phyloP scores from a whole-genome alignment of 1,140 invertebrate genomes.

The Cecropterus lyciades region DNA sequence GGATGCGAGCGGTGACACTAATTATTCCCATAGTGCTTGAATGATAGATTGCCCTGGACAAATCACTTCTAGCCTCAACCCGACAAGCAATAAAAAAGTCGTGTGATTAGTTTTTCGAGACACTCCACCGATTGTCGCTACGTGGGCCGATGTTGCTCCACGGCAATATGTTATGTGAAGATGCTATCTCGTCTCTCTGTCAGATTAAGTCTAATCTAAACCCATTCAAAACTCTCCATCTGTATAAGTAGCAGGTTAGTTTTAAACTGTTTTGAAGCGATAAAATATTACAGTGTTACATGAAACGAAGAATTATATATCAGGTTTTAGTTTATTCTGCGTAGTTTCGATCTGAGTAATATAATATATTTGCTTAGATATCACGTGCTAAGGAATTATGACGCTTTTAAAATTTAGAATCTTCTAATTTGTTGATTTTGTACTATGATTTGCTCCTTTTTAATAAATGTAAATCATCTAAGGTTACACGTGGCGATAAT shows the following conservation, averaged over 20 bases:
- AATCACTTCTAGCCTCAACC: conserved; percentile 70
- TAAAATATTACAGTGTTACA: conserved; percentile 14
- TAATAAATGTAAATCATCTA: no score
- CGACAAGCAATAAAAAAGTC: conserved; percentile 67
- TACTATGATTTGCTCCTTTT: no score
- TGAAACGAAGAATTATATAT: neutral
- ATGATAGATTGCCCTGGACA: conserved; percentile 80
- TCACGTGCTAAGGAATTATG: no score
- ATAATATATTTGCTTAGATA: no score
- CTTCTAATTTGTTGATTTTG: no score
- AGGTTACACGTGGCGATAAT: no score
- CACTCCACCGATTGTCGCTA: conserved; percentile 59
- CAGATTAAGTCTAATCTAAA: conserved; percentile 61
- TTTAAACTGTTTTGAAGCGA: conserved; percentile 20
- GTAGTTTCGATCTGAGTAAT: neutral
- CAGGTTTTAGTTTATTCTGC: conserved; percentile 5
- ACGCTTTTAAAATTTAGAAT: no score
- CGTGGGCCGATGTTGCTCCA: conserved; percentile 65
- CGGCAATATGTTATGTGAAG: conserved; percentile 65
- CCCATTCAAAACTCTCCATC: conserved; percentile 53
- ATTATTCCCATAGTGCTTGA: conserved; percentile 78
- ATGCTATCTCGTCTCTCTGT: conserved; percentile 62
- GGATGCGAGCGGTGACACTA: conserved; percentile 78
- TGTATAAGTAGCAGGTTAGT: conserved; percentile 32
- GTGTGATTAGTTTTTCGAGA: conserved; percentile 69